Conservation (phyloP, 2,113 vertebrate genomes). For the Mastomys natalensis region DNA sequence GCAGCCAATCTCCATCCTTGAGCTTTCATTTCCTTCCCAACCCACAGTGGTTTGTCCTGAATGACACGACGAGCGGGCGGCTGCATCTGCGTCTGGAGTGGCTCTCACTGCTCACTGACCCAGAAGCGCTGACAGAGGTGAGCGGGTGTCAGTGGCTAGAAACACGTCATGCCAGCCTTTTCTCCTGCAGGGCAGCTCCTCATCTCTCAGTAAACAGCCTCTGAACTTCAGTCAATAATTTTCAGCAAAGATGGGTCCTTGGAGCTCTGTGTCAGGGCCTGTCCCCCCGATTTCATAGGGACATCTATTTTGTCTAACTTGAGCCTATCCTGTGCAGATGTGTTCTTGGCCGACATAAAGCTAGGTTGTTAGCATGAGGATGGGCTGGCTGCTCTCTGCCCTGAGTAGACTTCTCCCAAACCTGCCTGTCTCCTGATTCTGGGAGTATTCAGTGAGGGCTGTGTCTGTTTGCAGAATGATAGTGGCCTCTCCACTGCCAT, state of each 20-base stretch:
- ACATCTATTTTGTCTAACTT: background rate
- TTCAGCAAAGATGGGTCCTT: background rate
- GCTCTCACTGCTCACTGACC: constrained; percentile 90
- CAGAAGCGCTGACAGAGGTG: constrained; percentile 86
- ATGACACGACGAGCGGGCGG: constrained; percentile 87
- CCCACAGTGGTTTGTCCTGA: constrained; percentile 93
- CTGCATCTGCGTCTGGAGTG: constrained; percentile 95
- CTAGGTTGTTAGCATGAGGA: background rate
- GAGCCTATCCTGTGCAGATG: background rate
- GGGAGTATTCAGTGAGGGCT: background rate
- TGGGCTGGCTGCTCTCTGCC: background rate
- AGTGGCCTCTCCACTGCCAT: constrained; percentile 91
- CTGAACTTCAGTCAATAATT: background rate
- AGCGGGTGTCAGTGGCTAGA: constrained; percentile 29
- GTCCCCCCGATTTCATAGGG: background rate
- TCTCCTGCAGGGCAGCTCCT: background rate
- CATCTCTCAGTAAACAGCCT: background rate
- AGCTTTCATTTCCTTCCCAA: background rate
- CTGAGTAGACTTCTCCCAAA: background rate
- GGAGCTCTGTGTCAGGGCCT: background rate
- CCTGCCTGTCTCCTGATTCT: background rate
- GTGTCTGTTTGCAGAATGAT: constrained; percentile 84
- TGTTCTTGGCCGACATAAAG: background rate
- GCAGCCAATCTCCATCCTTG: background rate
- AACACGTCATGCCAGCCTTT: background rate